Evolutionary conservation across 2,888 invertebrate species (phyloP), one percentile per base, ranked within the genome.

Genomic region (Alcis repandata): DNA sequence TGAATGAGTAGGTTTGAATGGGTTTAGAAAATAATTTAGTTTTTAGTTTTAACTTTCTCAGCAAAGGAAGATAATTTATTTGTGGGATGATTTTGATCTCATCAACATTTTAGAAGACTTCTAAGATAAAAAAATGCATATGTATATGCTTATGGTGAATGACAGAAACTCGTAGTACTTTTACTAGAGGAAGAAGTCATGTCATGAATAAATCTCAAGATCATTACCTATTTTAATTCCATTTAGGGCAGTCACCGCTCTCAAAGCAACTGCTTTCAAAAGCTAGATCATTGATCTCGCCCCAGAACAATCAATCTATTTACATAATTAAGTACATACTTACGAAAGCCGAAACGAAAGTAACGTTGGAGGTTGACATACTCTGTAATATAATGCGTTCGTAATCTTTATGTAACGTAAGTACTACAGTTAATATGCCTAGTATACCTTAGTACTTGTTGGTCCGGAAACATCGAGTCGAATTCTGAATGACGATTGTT

Each of bases 391-490:
- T 64, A 68, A 69, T 71, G 72, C 60, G 66, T 59, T 68, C 68
- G 77, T 72, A 71, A 77, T 71, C 62, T 79, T 83, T 82, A 81
- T 79, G 76, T 82, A 85, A 86, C 67, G 43, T n/a, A 27, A 27
- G 27, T 27, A 27, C 6, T 45, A 45, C 33, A n/a, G 17, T 22
- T 32, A 4, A 56, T 43, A 10, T 20, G n/a, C 45, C 20, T 33
- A 56, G 45, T 57, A 46, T 49, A 45, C 58, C 36, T 40, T 49
- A 38, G 59, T 65, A 65, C 49, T 45, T 63, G 43, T 46, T 17
- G 17, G 51, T 49, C 56, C 62, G 65, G 59, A 67, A 58, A 59
- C 43, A 43, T 63, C 63, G 70, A 53, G 46, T 63, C 64, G 9
- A 63, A 69, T 67, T 60, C 19, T 69, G 67, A 71, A 71, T 71